Evolutionary conservation across 2,113 vertebrate species (phyloP), one percentile per base, ranked within the genome.

Genomic region (Nerophis ophidion): DNA sequence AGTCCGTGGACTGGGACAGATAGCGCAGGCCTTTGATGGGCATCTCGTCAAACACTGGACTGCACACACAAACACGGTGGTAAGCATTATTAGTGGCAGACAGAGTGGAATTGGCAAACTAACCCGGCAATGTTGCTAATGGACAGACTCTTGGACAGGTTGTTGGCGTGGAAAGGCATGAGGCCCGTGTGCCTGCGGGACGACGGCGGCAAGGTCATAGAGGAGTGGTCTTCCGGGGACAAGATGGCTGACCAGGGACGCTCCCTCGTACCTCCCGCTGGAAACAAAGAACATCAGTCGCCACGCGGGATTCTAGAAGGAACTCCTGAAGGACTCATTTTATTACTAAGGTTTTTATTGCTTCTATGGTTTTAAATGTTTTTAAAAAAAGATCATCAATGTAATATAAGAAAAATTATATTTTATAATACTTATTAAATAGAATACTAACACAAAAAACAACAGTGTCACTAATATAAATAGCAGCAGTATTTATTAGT

Each of bases 111-210:
- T 5, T 2, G 1, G 7, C 8, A 5, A 8, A 12, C 93, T 92
- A 81, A 99, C 96, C 93, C 96, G 62, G 96, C 91, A n/a, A 98
- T 98, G 89, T 99, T 99, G 90, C 93, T 94, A 74, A 98, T 98
- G 7, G 96, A 98, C 63, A 99, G 88, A 57, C 97, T 99, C 84
- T 99, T 98, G 2, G 96, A 97, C 63, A 99, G 93, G 70, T 89
- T 91, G 81, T 85, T 89, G 70, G 84, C 77, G 13, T 83, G 80
- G 62, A 89, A 89, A 0, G 87, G 55, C 78, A 91, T 87, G 48
- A 92, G 79, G 48, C 80, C 93, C 85, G 74, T 94, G 90, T 57
- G 93, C 58, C 97, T 89, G 45, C 94, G 79, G 26, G 3, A 26
- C 79, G 92, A 54, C 66, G 33, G n/a, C 66, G 79, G 72, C 14